A percentile compares a stretch with the other conserved stretches of the same genome.
Conservation (phyloP, 2,797 vertebrate species). For the Xiphophorus birchmanni region DNA sequence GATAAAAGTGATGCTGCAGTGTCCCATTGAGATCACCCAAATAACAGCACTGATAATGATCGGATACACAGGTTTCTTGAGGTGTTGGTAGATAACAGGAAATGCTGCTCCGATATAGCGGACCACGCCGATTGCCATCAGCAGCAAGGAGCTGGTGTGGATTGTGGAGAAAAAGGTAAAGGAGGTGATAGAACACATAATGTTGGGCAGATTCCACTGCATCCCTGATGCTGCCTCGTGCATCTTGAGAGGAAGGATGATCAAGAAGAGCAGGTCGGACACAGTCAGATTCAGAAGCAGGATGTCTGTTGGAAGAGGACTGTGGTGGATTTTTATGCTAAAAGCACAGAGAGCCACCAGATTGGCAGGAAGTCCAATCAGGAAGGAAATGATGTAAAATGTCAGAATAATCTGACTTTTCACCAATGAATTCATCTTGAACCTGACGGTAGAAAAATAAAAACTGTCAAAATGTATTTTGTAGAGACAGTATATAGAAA, state of each 20-base stretch:
- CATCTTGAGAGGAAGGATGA: conserved; percentile 85
- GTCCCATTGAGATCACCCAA: conserved; percentile 61
- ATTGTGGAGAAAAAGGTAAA: conserved; percentile 85
- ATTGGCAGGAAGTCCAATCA: conserved; percentile 83
- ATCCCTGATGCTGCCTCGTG: conserved; percentile 66
- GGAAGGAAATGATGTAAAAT: conserved; percentile 78
- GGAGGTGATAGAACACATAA: conserved; percentile 78
- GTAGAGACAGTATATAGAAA: neutral
- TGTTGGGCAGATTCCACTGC: conserved; percentile 67
- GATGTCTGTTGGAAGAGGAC: conserved; percentile 71
- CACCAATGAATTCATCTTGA: neutral
- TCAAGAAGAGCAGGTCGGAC: conserved; percentile 84
- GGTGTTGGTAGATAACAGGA: conserved; percentile 77
- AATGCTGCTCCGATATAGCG: conserved; percentile 82
- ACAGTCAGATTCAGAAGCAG: conserved; percentile 83
- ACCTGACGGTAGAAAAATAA: conserved; percentile 18
- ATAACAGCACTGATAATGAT: conserved; percentile 51
- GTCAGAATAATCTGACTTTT: conserved; percentile 53
- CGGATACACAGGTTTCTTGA: conserved; percentile 59
- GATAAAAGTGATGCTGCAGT: conserved; percentile 62
- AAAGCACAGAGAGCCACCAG: conserved; percentile 80
- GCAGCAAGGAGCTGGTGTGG: conserved; percentile 85
- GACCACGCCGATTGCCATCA: conserved; percentile 83
- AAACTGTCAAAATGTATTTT: neutral
- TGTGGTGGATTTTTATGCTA: conserved; percentile 67